Conservation (phyloP, 1,140 invertebrate species). For the Macrobrachium nipponense region DNA sequence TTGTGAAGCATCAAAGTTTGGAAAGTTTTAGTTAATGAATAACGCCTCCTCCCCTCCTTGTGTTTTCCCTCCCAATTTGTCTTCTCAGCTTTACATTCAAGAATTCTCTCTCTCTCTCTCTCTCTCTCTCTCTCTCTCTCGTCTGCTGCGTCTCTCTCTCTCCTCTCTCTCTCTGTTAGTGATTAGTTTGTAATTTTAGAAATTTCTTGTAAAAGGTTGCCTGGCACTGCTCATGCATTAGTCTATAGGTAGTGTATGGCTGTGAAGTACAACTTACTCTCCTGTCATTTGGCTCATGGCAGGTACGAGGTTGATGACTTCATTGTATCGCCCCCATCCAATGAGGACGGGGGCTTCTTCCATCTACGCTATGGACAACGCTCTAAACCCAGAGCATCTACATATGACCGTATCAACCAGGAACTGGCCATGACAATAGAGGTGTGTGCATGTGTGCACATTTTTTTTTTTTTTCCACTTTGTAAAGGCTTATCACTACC, state of each 20-base stretch:
- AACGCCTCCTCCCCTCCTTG: too few relatives aligned
- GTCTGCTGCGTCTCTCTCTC: too few relatives aligned
- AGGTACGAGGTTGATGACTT: constrained; percentile 59
- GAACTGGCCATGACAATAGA: constrained; percentile 48
- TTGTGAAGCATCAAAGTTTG: too few relatives aligned
- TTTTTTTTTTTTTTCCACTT: too few relatives aligned
- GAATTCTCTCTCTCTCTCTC: too few relatives aligned
- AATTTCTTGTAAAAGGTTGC: background rate
- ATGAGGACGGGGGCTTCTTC: constrained; percentile 50
- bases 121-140: too few relatives aligned
- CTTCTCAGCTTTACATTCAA: too few relatives aligned
- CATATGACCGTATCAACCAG: constrained; percentile 10
- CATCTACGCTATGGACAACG: constrained; percentile 35
- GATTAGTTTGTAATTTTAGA: too few relatives aligned
- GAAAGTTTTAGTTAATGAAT: too few relatives aligned
- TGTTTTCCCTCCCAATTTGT: too few relatives aligned
- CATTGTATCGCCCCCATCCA: constrained; percentile 50
- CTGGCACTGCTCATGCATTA: background rate
- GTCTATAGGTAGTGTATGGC: background rate
- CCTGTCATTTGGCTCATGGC: constrained; percentile 29
- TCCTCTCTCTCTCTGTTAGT: too few relatives aligned
- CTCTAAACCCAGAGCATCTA: background rate
- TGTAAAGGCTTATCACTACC: too few relatives aligned
- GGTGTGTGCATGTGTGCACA: constrained; percentile 33
- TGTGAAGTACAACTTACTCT: background rate